Evolutionary conservation across 2,888 invertebrate genomes (phyloP).

Genomic region (Lagria hirta): DNA sequence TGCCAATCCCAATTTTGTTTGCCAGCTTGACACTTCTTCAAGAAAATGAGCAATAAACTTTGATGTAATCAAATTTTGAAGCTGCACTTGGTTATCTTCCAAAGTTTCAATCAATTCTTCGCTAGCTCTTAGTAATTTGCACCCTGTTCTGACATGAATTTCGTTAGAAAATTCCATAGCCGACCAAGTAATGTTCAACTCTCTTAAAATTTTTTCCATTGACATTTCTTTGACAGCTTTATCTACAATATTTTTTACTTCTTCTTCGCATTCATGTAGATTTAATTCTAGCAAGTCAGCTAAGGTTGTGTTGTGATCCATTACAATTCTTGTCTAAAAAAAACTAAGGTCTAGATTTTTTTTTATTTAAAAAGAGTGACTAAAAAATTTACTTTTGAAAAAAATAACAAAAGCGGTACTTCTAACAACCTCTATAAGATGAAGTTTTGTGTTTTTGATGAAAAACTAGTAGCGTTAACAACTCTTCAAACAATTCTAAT

Average conservation of each 20-base stretch:
- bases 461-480: too few relatives aligned
- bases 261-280: constrained; percentile 95
- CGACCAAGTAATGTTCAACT: constrained; percentile 89
- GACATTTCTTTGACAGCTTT: constrained; percentile 98
- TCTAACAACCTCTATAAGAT: too few relatives aligned
- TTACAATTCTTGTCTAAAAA: constrained; percentile 86
- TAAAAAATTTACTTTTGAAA: too few relatives aligned
- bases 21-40: constrained; percentile 93
- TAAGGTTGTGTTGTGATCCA: constrained; percentile 89
- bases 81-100: constrained; percentile 96
- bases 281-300: constrained; percentile 89
- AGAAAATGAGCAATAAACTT: constrained; percentile 96
- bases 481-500: too few relatives aligned
- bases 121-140: constrained; percentile 81
- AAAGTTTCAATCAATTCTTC: constrained; percentile 96
- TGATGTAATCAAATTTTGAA: constrained; percentile 95
- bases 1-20: constrained; percentile 85
- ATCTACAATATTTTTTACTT: constrained; percentile 95
- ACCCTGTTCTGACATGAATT: constrained; percentile 83
- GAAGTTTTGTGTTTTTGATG: too few relatives aligned
- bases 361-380: too few relatives aligned
- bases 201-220: constrained; percentile 93
- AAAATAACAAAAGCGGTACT: too few relatives aligned
- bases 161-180: constrained; percentile 92
- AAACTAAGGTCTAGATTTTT: too few relatives aligned